These are phyloP conservation scores for Carcina quercana DNA, from an alignment of 2,888 invertebrate genomes.

Conservation along the genomic window DNA sequence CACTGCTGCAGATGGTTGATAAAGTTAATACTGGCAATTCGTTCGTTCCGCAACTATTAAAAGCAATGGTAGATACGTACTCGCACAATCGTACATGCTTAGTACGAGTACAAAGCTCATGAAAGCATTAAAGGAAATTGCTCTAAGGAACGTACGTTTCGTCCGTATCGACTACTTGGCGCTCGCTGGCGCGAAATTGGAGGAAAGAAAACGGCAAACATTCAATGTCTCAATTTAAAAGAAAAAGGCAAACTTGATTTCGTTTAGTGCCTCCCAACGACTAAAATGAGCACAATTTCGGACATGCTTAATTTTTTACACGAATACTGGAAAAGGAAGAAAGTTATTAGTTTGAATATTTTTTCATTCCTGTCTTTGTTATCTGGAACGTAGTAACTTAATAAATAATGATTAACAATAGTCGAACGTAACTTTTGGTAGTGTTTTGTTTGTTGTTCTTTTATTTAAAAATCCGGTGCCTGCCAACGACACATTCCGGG, in stretches of 20 bases:
- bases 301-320: conserved; percentile 51
- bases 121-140: conserved; percentile 67
- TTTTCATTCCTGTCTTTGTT: too few species aligned
- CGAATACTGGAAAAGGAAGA: too few species aligned
- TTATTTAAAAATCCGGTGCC: too few species aligned
- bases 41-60: conserved; percentile 62
- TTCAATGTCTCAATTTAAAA: conserved; percentile 66
- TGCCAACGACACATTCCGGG: too few species aligned
- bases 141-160: conserved; percentile 53
- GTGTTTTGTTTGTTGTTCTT: too few species aligned
- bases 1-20: conserved; percentile 70
- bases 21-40: conserved; percentile 68
- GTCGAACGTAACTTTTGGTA: too few species aligned
- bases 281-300: conserved; percentile 48
- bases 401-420: too few species aligned
- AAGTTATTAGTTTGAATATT: too few species aligned
- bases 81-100: conserved; percentile 67
- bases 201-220: conserved; percentile 63
- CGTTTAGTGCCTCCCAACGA: conserved; percentile 41
- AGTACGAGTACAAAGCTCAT: conserved; percentile 59
- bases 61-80: conserved; percentile 62
- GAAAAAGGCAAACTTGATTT: conserved; percentile 37
- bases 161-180: conserved; percentile 56
- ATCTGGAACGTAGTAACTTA: too few species aligned
- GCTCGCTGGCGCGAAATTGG: conserved; percentile 59